These are phyloP conservation scores for Bruchidius siliquastri DNA, from an alignment of 2,888 invertebrate genomes.

Conservation along the genomic window DNA sequence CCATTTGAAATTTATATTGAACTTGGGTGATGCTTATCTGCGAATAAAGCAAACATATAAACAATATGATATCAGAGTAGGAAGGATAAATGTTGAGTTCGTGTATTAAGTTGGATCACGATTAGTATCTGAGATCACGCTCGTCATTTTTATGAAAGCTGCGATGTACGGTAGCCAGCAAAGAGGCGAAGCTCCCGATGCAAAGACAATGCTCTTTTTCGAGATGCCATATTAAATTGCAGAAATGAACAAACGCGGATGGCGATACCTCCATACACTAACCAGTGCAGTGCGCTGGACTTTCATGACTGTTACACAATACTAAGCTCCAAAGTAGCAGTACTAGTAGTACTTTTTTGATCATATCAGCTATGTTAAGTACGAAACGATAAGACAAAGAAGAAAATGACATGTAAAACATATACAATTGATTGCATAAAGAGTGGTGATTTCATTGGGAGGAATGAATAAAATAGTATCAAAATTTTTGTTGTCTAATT, in stretches of 20 bases:
- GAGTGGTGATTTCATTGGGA: no score
- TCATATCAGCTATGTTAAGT: no score
- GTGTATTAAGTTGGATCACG: constrained; percentile 34
- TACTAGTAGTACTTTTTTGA: neutral
- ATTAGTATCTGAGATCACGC: constrained; percentile 33
- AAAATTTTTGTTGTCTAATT: no score
- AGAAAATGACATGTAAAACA: no score
- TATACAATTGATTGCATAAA: no score
- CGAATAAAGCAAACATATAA: constrained; percentile 31
- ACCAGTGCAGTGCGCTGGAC: neutral
- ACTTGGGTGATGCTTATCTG: constrained; percentile 19
- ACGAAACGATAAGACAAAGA: no score
- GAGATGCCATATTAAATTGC: neutral
- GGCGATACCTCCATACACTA: neutral
- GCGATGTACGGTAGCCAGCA: constrained; percentile 27
- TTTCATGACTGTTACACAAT: neutral
- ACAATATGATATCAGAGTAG: constrained; percentile 35
- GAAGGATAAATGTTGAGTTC: constrained; percentile 34
- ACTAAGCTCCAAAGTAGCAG: no score
- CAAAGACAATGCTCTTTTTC: constrained; percentile 1
- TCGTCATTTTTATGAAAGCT: constrained; percentile 28
- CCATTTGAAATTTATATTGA: constrained; percentile 3
- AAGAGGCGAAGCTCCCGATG: constrained; percentile 10
- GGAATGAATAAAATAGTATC: no score
- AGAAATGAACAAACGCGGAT: neutral